A percentile compares a stretch with the other conserved stretches of the same genome.
These are phyloP conservation scores for Anthophora plumipes DNA, from an alignment of 2,888 invertebrate species.

Conservation along the genomic window DNA sequence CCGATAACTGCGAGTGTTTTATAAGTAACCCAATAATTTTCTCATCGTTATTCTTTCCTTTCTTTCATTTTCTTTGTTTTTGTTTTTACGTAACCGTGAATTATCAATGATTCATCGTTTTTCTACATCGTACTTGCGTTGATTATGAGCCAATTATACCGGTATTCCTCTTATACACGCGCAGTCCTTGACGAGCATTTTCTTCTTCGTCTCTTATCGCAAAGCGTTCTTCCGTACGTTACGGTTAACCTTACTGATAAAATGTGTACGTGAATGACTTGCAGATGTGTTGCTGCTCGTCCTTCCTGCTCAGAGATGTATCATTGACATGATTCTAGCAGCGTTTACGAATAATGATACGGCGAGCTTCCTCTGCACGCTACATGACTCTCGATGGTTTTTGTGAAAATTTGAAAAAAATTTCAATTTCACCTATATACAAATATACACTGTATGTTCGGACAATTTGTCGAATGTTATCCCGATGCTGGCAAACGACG, in stretches of 20 bases:
- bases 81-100: conserved; percentile 16
- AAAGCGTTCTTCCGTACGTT: conserved; percentile 27
- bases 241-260: conserved; percentile 54
- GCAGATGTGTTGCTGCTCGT: conserved; percentile 12
- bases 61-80: too few species aligned
- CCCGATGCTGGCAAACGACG: conserved; percentile 30
- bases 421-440: neutral
- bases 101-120: conserved; percentile 30
- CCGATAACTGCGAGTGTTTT: conserved; percentile 4
- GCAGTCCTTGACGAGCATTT: conserved; percentile 13
- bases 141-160: conserved; percentile 23
- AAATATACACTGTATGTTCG: neutral
- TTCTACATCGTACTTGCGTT: neutral
- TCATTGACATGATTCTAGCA: conserved; percentile 6
- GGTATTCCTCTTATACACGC: neutral
- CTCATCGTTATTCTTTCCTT: neutral
- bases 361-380: neutral
- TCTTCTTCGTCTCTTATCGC: conserved; percentile 38
- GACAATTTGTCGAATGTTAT: conserved; percentile 22
- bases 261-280: conserved; percentile 39
- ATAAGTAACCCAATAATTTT: conserved; percentile 19
- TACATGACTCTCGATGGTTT: neutral
- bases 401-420: neutral
- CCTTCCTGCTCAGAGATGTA: conserved; percentile 27
- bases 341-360: neutral